Evolutionary conservation across 2,113 vertebrate species (phyloP).

Genomic region (Strix uralensis): DNA sequence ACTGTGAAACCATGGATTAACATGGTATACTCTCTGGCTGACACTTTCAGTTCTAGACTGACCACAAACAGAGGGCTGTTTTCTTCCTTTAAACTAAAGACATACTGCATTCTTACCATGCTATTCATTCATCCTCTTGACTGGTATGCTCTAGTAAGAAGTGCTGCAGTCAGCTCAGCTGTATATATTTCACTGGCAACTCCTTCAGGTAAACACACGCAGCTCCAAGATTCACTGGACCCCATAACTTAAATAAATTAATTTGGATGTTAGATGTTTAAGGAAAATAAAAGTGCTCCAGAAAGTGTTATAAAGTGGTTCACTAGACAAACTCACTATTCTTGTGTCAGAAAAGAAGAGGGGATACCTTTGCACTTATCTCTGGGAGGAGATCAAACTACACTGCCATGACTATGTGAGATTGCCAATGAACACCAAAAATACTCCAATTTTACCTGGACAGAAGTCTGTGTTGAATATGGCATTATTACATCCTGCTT

Average conservation of each 20-base stretch:
- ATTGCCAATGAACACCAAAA: neutral
- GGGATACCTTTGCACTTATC: neutral
- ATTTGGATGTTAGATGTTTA: neutral
- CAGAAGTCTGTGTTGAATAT: neutral
- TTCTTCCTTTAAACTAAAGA: neutral
- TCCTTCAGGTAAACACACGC: neutral
- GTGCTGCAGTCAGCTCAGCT: constrained; percentile 1
- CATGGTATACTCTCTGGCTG: neutral
- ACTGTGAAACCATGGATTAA: constrained; percentile 11
- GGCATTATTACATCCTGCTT: neutral
- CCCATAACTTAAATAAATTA: neutral
- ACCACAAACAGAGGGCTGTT: neutral
- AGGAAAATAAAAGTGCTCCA: neutral
- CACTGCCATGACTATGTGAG: neutral
- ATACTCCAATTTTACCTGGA: neutral
- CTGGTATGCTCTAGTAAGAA: neutral
- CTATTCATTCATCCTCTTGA: constrained; percentile 23
- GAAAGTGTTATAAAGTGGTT: neutral
- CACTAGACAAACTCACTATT: neutral
- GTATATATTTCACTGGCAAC: neutral
- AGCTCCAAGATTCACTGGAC: neutral
- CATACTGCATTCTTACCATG: neutral
- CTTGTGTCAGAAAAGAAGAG: neutral
- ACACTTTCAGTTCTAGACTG: neutral
- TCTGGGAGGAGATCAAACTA: neutral